phyloP scores from a whole-genome alignment of 1,140 invertebrate species.

The Micrasema minimum region DNA sequence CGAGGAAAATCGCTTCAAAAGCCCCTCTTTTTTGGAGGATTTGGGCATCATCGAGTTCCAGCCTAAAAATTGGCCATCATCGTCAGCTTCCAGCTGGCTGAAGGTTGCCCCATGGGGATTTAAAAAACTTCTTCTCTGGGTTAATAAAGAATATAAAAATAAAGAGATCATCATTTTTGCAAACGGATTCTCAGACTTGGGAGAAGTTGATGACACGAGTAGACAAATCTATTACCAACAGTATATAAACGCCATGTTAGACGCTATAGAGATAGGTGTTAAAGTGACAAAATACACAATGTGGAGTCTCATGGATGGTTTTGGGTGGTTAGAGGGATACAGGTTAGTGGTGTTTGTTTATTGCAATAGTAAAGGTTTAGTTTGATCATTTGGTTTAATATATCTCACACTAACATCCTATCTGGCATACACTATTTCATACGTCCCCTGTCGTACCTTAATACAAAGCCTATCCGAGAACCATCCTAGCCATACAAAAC shows the following conservation, averaged over 20 bases:
- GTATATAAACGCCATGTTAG: constrained; percentile 62
- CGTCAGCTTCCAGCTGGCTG: constrained; percentile 71
- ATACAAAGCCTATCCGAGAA: neutral
- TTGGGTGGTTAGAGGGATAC: constrained; percentile 69
- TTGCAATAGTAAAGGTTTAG: neutral
- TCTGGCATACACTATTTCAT: too few species aligned
- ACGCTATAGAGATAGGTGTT: constrained; percentile 53
- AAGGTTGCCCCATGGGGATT: constrained; percentile 56
- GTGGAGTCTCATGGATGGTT: constrained; percentile 75
- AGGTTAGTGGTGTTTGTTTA: constrained; percentile 50
- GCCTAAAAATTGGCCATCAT: constrained; percentile 61
- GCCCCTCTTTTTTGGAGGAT: constrained; percentile 14
- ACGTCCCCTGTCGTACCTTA: too few species aligned
- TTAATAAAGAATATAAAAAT: constrained; percentile 64
- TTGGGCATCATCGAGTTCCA: constrained; percentile 8
- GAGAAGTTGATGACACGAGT: constrained; percentile 63
- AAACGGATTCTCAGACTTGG: constrained; percentile 71
- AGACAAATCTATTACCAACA: constrained; percentile 61
- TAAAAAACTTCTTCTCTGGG: constrained; percentile 54
- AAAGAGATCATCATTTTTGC: constrained; percentile 71
- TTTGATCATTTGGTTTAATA: neutral
- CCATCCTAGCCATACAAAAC: fast-evolving
- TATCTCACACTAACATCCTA: neutral
- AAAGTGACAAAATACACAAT: constrained; percentile 67
- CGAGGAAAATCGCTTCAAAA: neutral